Evolutionary conservation across 92 coral and sea anemone genomes (phyloP).

Genomic region (Palythoa grandiflora): DNA sequence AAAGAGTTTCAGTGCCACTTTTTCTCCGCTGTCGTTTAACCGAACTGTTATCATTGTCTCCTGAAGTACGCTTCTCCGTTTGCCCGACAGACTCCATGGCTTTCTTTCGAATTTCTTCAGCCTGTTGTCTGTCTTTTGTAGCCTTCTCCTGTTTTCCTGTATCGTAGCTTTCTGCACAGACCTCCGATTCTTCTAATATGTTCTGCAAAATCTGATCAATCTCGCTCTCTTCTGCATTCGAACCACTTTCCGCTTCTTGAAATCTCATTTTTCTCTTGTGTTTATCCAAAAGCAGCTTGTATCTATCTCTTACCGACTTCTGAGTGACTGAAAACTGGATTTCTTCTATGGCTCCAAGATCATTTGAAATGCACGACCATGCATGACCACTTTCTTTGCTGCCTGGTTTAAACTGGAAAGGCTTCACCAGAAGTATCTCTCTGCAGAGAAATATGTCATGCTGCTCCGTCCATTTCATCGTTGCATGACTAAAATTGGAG

Average conservation of each 20-base stretch:
- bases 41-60: constrained; percentile 37
- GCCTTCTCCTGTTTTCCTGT: constrained; percentile 57
- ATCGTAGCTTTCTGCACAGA: constrained; percentile 41
- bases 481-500: constrained; percentile 26
- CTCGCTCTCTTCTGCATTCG: constrained; percentile 50
- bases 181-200: constrained; percentile 53
- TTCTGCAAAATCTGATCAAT: constrained; percentile 57
- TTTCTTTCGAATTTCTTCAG: constrained; percentile 53
- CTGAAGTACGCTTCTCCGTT: constrained; percentile 35
- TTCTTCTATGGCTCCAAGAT: constrained; percentile 45
- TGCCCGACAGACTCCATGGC: constrained; percentile 51
- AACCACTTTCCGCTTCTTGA: constrained; percentile 54
- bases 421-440: constrained; percentile 57
- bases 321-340: constrained; percentile 50
- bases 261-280: constrained; percentile 53
- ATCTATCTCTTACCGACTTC: constrained; percentile 61
- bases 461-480: constrained; percentile 60
- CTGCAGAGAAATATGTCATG: constrained; percentile 64
- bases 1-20: constrained; percentile 53
- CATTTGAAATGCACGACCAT: constrained; percentile 56
- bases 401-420: constrained; percentile 55
- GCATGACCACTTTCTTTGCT: constrained; percentile 52
- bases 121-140: constrained; percentile 44
- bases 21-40: constrained; percentile 45
- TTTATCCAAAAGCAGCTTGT: constrained; percentile 46